Conservation (phyloP, 2,888 invertebrate genomes). For the Scrobipalpa costella region DNA sequence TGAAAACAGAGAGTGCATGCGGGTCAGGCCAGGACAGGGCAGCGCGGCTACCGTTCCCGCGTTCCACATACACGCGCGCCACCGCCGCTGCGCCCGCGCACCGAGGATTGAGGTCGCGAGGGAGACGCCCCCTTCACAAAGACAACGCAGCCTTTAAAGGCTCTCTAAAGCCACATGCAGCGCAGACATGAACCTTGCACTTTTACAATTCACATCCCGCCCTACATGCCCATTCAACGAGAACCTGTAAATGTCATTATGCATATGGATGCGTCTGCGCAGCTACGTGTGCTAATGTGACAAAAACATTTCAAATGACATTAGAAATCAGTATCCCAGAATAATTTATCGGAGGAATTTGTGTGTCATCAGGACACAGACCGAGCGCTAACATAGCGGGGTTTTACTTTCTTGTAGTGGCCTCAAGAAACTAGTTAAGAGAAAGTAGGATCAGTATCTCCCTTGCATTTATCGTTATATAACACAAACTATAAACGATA, state of each 20-base stretch:
- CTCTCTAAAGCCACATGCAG: background rate
- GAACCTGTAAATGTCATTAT: conserved; percentile 8
- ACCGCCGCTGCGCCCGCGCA: background rate
- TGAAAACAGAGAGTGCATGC: conserved; percentile 36
- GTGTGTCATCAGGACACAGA: conserved; percentile 79
- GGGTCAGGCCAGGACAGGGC: conserved; percentile 58
- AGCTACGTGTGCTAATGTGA: background rate
- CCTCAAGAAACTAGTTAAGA: conserved; percentile 78
- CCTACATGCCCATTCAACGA: background rate
- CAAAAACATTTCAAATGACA: conserved; percentile 26
- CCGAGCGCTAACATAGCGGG: conserved; percentile 74
- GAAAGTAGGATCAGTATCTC: conserved; percentile 78
- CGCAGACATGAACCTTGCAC: conserved; percentile 7
- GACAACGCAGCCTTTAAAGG: conserved; percentile 23
- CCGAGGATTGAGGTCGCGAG: conserved; percentile 35
- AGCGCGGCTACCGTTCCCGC: conserved; percentile 66
- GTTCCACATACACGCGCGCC: conserved; percentile 63
- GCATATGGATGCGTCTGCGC: background rate
- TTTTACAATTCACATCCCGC: conserved; percentile 10
- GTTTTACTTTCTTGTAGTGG: conserved; percentile 79
- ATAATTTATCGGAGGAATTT: conserved; percentile 71
- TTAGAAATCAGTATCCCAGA: conserved; percentile 56
- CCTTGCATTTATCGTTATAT: conserved; percentile 68
- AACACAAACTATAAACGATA: conserved; percentile 47
- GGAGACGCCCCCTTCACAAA: conserved; percentile 30